Base-by-base conservation (phyloP, 2,113 vertebrate genomes). In the Poecilia latipinna region DNA sequence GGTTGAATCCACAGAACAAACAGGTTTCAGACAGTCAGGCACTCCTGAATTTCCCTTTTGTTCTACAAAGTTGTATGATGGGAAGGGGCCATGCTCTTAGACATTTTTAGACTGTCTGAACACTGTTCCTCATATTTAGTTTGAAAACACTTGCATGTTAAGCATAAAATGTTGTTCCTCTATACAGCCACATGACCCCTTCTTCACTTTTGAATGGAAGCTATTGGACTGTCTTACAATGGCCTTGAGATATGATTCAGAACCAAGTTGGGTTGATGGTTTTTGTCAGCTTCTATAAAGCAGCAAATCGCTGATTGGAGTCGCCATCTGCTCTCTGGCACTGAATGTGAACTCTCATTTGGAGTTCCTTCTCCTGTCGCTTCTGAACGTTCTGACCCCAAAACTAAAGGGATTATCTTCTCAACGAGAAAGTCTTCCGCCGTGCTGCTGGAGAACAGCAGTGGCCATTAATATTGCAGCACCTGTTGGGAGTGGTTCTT, bases 381-480 rank as follows among this genome's bases (percentile, higher is more conserved):
- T 90, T 83, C 65, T 35, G 61, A 57, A 60, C 2, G 24, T 75
- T 86, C 65, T 84, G 82, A 85, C 81, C 80, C 48, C 85, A 82
- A 86, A 84, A 88, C 80, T 69, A 63, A 74, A 89, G 72, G 37
- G 72, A 69, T 87, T 92, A 79, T 88, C 86, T 88, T 92, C 90
- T 90, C 92, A 84, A 90, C 88, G 85, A 57, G 51, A 57, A 3
- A 92, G 85, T 62, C 48, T 1, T 72, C 62, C 81, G 72, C 26
- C 61, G 86, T 69, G 84, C 77, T 82, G 48, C 74, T 26, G 24
- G 80, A 86, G 88, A 22, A 57, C 51, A 78, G 70, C 85, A 68
- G 76, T 15, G 35, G 12, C 28, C 91, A 94, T 94, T 87, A 93
- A 94, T 94, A 94, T 93, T 95, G 90, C 92, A 94, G 85, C 80